Percentiles rank a stretch among this genome's conserved stretches.
Conservation (phyloP, 2,113 vertebrate species). For the Esox niger region DNA sequence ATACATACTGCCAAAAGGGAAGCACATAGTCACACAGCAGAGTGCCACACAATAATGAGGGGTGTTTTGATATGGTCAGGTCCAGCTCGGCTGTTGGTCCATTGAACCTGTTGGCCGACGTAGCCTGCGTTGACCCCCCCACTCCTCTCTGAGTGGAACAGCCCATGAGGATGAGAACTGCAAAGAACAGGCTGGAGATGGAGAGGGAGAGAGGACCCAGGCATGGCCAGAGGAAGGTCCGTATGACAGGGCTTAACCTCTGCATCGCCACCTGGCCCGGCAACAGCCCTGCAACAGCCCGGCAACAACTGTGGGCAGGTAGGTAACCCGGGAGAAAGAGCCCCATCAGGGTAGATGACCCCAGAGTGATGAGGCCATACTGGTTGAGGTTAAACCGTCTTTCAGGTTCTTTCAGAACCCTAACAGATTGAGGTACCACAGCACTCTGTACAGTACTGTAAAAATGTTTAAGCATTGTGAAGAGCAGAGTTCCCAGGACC, state of each 20-base stretch:
- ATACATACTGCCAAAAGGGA: neutral
- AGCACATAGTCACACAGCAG: neutral
- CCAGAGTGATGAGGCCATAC: too few relatives aligned
- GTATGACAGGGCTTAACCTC: too few relatives aligned
- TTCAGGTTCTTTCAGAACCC: too few relatives aligned
- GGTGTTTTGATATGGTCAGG: neutral
- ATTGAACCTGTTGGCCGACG: neutral
- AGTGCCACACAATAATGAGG: neutral
- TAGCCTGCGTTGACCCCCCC: slow-evolving; percentile 50
- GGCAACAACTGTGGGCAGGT: slow-evolving; percentile 69
- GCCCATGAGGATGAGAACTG: slow-evolving; percentile 83
- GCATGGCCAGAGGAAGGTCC: too few relatives aligned
- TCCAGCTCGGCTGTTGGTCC: too few relatives aligned
- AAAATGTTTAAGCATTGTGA: too few relatives aligned
- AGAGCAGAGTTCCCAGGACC: slow-evolving; percentile 78
- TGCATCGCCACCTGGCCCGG: slow-evolving; percentile 82
- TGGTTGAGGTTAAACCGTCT: too few relatives aligned
- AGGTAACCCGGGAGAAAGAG: slow-evolving; percentile 72
- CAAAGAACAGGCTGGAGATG: slow-evolving; percentile 68
- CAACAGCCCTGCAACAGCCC: slow-evolving; percentile 76
- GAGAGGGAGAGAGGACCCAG: slow-evolving; percentile 65
- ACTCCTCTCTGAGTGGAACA: slow-evolving; percentile 69
- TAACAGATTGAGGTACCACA: too few relatives aligned
- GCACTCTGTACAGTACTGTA: too few relatives aligned
- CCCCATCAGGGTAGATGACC: neutral